Evolutionary conservation across 2,113 vertebrate species (phyloP).

Genomic region (Taurulus bubalis): DNA sequence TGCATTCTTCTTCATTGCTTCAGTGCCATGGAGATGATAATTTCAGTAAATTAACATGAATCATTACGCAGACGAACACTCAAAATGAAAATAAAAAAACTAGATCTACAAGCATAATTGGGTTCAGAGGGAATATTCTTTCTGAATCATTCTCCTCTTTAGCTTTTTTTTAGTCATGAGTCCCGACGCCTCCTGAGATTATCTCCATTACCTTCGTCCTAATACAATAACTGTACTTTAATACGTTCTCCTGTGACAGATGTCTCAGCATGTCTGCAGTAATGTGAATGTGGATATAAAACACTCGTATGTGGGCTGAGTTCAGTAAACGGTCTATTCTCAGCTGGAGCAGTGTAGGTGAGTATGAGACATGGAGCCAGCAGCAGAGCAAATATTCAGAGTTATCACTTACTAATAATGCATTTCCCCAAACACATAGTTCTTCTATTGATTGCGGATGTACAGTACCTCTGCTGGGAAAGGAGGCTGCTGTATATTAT

Average conservation of each 20-base stretch:
- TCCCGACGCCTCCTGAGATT: neutral
- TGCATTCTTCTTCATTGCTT: constrained; percentile 1
- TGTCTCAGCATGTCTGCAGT: neutral
- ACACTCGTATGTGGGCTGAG: neutral
- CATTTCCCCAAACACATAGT: constrained; percentile 40
- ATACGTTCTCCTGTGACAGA: neutral
- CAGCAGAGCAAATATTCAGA: constrained; percentile 18
- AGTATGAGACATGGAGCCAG: neutral
- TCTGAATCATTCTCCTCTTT: neutral
- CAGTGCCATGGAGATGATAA: neutral
- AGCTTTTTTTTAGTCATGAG: neutral
- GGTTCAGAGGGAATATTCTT: neutral
- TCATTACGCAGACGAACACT: neutral
- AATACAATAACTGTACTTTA: neutral
- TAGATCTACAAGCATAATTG: neutral
- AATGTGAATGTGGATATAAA: neutral
- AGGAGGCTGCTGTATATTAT: neutral
- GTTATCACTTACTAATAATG: constrained; percentile 46
- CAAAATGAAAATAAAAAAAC: neutral
- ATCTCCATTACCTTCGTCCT: neutral
- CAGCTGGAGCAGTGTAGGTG: neutral
- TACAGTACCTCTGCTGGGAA: constrained; percentile 46
- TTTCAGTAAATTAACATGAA: neutral
- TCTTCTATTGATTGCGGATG: constrained; percentile 28
- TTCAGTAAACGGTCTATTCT: neutral